A percentile compares a stretch with the other conserved stretches of the same genome.
phyloP scores from a whole-genome alignment of 2,888 invertebrate genomes.

The Sinelater perroti region DNA sequence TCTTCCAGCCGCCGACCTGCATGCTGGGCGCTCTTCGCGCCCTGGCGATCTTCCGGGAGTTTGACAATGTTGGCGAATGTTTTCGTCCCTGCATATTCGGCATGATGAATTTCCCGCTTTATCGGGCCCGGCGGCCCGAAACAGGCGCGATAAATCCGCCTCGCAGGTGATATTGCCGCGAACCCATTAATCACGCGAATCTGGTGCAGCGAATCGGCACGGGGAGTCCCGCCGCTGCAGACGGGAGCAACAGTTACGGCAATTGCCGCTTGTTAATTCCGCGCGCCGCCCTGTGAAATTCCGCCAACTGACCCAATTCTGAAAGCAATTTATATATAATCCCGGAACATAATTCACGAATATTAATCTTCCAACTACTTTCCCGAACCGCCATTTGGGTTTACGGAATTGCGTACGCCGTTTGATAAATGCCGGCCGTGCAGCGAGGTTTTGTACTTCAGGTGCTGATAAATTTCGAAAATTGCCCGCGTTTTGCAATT shows the following conservation, averaged over 20 bases:
- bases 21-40: no score
- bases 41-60: not conserved
- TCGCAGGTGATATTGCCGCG: slow-evolving; percentile 16
- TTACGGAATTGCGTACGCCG: slow-evolving; percentile 22
- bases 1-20: no score
- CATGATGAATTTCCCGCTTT: slow-evolving; percentile 7
- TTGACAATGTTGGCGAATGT: not conserved
- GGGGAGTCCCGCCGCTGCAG: not conserved
- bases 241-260: slow-evolving; percentile 7
- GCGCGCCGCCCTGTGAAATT: slow-evolving; percentile 5
- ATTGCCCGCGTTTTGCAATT: no score
- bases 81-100: not conserved
- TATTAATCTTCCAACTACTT: slow-evolving; percentile 26
- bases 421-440: slow-evolving; percentile 16
- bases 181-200: slow-evolving; percentile 15
- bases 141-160: slow-evolving; percentile 13
- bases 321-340: slow-evolving; percentile 27
- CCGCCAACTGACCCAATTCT: slow-evolving; percentile 11
- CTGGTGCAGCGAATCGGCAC: slow-evolving; percentile 2
- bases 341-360: slow-evolving; percentile 26
- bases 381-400: slow-evolving; percentile 24
- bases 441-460: slow-evolving; percentile 14
- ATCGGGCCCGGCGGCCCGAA: not conserved
- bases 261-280: slow-evolving; percentile 11
- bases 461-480: slow-evolving; percentile 9